These are phyloP conservation scores for Rhagologus leucostigma DNA, from an alignment of 2,113 vertebrate species.

Conservation along the genomic window DNA sequence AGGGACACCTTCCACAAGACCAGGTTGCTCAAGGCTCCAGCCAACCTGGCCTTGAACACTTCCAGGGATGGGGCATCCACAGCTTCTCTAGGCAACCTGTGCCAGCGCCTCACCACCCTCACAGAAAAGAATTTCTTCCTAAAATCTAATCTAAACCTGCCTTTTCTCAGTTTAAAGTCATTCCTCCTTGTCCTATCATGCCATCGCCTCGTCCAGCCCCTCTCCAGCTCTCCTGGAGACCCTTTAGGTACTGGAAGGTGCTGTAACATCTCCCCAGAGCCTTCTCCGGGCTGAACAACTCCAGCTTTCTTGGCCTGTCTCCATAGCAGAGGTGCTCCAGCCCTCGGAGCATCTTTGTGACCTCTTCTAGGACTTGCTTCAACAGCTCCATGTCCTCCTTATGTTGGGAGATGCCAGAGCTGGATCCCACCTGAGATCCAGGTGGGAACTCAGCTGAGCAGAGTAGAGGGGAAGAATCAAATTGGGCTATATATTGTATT, in stretches of 20 bases:
- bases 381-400: background rate
- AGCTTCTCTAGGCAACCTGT: rapidly evolving
- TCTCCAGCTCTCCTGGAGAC: background rate
- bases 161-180: background rate
- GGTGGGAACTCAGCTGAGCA: background rate
- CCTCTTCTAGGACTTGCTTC: background rate
- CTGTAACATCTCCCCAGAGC: background rate
- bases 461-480: background rate
- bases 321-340: background rate
- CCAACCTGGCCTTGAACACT: background rate
- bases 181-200: background rate
- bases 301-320: background rate
- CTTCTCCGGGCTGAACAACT: background rate
- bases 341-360: background rate
- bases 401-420: background rate
- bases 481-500: background rate
- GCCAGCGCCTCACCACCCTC: background rate
- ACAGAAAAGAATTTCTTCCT: background rate
- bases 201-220: background rate
- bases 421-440: background rate
- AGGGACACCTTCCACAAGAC: background rate
- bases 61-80: background rate
- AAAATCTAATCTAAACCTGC: background rate
- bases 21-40: background rate
- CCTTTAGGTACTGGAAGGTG: background rate